phyloP scores from a whole-genome alignment of 2,888 invertebrate species.

The Fragum fragum region DNA sequence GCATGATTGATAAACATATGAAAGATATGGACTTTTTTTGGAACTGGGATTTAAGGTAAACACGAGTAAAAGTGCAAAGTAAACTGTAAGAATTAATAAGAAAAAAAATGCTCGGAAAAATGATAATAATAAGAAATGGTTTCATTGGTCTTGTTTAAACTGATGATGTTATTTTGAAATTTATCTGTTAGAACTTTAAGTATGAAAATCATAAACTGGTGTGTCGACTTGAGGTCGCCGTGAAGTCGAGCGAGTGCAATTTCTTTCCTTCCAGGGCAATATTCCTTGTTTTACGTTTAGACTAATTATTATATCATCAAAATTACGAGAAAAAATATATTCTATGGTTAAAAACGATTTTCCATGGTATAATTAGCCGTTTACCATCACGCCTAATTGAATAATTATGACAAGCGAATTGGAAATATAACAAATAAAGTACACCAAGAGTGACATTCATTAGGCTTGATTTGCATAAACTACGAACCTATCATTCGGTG shows the following conservation, averaged over 20 bases:
- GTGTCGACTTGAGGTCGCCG: too few relatives aligned
- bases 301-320: conserved; percentile 2
- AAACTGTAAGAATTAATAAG: too few relatives aligned
- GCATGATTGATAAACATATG: too few relatives aligned
- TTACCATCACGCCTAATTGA: conserved; percentile 49
- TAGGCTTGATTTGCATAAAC: conserved; percentile 21
- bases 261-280: background rate
- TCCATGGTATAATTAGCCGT: conserved; percentile 31
- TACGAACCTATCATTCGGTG: conserved; percentile 4
- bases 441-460: conserved; percentile 52
- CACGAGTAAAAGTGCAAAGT: too few relatives aligned
- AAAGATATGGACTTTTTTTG: too few relatives aligned
- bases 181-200: too few relatives aligned
- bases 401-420: conserved; percentile 56
- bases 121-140: too few relatives aligned
- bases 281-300: background rate
- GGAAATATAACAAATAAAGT: conserved; percentile 49
- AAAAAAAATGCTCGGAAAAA: too few relatives aligned
- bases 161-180: too few relatives aligned
- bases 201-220: too few relatives aligned
- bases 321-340: conserved; percentile 6
- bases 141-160: too few relatives aligned
- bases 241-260: background rate
- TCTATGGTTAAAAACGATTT: conserved; percentile 12
- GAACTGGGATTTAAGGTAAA: too few relatives aligned